Conservation (phyloP, 2,113 vertebrate species). For the Globicephala melas region DNA sequence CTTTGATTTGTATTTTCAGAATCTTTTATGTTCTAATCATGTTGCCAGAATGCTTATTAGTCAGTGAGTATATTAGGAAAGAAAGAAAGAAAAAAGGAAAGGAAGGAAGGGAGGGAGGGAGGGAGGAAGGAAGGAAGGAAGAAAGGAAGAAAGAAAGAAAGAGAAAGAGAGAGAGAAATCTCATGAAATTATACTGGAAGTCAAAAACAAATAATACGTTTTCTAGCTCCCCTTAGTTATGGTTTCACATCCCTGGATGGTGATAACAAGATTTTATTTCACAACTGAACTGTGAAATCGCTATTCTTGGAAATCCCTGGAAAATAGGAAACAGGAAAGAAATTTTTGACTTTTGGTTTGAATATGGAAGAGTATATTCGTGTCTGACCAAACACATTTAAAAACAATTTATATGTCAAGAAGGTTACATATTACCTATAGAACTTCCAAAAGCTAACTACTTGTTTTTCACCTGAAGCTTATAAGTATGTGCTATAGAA, state of each 20-base stretch:
- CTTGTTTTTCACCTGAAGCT: slow-evolving; percentile 56
- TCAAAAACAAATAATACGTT: slow-evolving; percentile 23
- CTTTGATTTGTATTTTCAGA: slow-evolving; percentile 8
- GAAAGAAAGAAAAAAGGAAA: not conserved
- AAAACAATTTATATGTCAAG: slow-evolving; percentile 55
- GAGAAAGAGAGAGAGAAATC: not conserved
- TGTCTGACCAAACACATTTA: slow-evolving; percentile 50
- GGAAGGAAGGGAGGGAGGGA: not conserved
- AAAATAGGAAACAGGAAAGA: slow-evolving; percentile 65
- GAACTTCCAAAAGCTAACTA: slow-evolving; percentile 47
- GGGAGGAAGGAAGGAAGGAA: not conserved
- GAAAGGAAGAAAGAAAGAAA: not conserved
- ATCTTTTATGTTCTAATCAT: not conserved
- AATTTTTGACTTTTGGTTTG: slow-evolving; percentile 45
- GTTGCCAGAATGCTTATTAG: slow-evolving; percentile 16
- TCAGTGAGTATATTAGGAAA: not conserved
- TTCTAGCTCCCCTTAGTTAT: slow-evolving; percentile 49
- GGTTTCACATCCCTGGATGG: slow-evolving; percentile 28
- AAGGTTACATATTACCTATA: slow-evolving; percentile 13
- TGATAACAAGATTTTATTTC: slow-evolving; percentile 60
- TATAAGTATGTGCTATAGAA: slow-evolving; percentile 20
- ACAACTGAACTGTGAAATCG: slow-evolving; percentile 44
- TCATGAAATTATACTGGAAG: slow-evolving; percentile 29
- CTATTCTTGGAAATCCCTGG: slow-evolving; percentile 60
- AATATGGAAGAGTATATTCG: slow-evolving; percentile 49